These are phyloP conservation scores for Nothoprocta pentlandii DNA, from an alignment of 2,113 vertebrate genomes.

Conservation along the genomic window DNA sequence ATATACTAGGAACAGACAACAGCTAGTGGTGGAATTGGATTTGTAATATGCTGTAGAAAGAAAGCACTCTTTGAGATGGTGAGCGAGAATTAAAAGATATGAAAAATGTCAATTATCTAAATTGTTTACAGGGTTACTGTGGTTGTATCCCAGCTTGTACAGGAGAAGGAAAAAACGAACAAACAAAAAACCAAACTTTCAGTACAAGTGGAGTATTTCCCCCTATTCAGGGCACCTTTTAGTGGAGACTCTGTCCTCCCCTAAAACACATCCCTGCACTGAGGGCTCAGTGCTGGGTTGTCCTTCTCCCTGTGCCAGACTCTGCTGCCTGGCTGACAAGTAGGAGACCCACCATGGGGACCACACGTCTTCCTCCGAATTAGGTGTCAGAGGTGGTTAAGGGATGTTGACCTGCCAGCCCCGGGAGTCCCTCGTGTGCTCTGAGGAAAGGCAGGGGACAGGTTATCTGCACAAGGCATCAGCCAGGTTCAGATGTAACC, in stretches of 20 bases:
- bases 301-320: not conserved
- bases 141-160: not conserved
- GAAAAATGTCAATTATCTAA: not conserved
- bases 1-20: not conserved
- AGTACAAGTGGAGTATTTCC: not conserved
- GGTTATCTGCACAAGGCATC: not conserved
- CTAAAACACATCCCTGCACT: too few species aligned
- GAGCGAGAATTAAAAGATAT: not conserved
- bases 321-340: not conserved
- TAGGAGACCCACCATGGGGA: not conserved
- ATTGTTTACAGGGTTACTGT: not conserved
- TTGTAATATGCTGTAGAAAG: not conserved
- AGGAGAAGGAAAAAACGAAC: not conserved
- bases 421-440: not conserved
- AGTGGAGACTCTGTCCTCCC: too few species aligned
- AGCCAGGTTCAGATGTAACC: not conserved
- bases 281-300: not conserved
- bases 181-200: not conserved
- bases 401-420: not conserved
- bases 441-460: not conserved
- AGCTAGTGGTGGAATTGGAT: not conserved
- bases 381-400: not conserved
- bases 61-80: not conserved
- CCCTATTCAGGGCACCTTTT: too few species aligned
- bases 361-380: not conserved